phyloP scores from a whole-genome alignment of 2,113 vertebrate genomes.

The Nycticryphes semicollaris region DNA sequence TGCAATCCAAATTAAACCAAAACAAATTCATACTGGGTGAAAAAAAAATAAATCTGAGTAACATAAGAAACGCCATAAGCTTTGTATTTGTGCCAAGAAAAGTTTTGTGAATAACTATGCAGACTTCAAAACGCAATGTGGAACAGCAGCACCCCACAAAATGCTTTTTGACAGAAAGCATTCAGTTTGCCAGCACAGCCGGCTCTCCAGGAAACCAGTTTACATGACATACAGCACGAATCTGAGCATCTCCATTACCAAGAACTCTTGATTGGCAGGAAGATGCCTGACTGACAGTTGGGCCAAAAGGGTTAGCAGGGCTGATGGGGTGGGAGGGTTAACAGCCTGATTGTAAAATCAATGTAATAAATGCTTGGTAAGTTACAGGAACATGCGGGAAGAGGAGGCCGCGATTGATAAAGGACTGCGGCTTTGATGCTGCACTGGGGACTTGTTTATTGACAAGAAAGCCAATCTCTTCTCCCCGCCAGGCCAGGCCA shows the following conservation, averaged over 20 bases:
- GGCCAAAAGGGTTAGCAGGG: constrained; percentile 71
- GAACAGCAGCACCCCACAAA: not conserved
- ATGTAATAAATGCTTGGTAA: constrained; percentile 98
- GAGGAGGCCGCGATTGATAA: constrained; percentile 94
- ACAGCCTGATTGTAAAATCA: constrained; percentile 99
- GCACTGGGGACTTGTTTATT: constrained; percentile 93
- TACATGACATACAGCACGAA: not conserved
- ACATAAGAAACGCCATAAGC: not conserved
- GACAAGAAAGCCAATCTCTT: constrained; percentile 90
- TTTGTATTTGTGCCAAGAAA: not conserved
- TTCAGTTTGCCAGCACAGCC: not conserved
- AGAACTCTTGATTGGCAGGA: constrained; percentile 18
- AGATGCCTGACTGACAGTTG: constrained; percentile 68
- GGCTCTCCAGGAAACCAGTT: not conserved
- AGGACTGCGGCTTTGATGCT: constrained; percentile 96
- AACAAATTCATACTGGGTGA: not conserved
- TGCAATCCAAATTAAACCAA: not conserved
- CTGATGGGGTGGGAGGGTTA: constrained; percentile 86
- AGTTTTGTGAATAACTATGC: not conserved
- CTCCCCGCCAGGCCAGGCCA: constrained; percentile 77
- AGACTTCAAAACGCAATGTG: fast-evolving
- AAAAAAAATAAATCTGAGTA: not conserved
- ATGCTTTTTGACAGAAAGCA: no score
- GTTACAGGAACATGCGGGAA: constrained; percentile 98
- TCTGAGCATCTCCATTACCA: not conserved